A percentile compares a stretch with the other conserved stretches of the same genome.
phyloP scores from a whole-genome alignment of 2,888 invertebrate genomes.

The Epinotia nisella region DNA sequence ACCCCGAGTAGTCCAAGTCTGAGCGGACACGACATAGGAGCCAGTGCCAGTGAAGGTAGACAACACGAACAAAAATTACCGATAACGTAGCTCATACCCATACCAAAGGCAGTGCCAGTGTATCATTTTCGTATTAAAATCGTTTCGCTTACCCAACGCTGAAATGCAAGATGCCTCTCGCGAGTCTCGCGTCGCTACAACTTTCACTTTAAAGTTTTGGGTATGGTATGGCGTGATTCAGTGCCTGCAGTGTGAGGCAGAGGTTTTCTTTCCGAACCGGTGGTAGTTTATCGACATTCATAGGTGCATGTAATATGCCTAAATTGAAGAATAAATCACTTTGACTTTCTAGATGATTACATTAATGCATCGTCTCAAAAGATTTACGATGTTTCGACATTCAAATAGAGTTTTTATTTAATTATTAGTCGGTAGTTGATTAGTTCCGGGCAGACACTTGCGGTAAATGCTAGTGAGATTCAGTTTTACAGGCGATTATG shows the following conservation, averaged over 20 bases:
- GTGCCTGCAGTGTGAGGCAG: no score
- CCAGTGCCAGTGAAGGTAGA: slow-evolving; percentile 7
- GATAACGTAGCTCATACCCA: slow-evolving; percentile 31
- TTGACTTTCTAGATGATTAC: slow-evolving; percentile 51
- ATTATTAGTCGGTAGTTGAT: not conserved
- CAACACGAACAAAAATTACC: slow-evolving; percentile 15
- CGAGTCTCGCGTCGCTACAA: slow-evolving; percentile 69
- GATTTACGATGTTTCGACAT: slow-evolving; percentile 6
- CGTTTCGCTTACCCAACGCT: slow-evolving; percentile 74
- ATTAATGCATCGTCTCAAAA: slow-evolving; percentile 46
- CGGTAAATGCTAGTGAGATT: slow-evolving; percentile 11
- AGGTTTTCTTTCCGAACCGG: no score
- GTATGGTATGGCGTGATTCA: slow-evolving; percentile 59
- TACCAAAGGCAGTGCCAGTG: slow-evolving; percentile 49
- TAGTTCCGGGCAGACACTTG: slow-evolving; percentile 27
- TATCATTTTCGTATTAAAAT: slow-evolving; percentile 70
- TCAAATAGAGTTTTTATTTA: not conserved
- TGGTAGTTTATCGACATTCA: no score
- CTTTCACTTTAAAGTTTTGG: slow-evolving; percentile 81
- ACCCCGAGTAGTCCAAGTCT: not conserved
- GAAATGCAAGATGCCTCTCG: slow-evolving; percentile 75
- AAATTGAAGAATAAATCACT: no score
- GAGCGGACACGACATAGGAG: not conserved
- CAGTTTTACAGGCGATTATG: slow-evolving; percentile 4
- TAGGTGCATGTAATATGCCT: no score